Evolutionary conservation across 1,140 invertebrate genomes (phyloP), one percentile per base, ranked within the genome.

Genomic region (Proales similis): DNA sequence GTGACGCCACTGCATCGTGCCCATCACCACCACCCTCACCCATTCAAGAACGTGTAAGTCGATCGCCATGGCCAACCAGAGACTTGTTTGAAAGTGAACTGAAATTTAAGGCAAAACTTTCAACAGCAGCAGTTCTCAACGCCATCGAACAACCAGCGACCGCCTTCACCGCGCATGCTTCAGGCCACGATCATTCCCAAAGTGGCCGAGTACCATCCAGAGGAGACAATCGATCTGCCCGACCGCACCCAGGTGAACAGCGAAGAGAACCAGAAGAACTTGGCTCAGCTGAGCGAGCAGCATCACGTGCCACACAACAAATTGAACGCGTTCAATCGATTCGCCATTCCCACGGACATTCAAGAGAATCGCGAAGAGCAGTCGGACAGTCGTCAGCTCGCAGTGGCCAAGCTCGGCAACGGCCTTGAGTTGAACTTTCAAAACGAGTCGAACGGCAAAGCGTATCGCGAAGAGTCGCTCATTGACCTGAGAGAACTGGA

Each of bases 401-500:
- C 51, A 0, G 22, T 57, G 11, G 51, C 51, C 30, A 42, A 36
- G 5, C 45, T 57, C 20, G 51, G 51, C 9, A 57, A 57, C 12
- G 51, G 51, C 9, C 29, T 57, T 24, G 36, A 57, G 45, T 27
- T 57, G 17, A 42, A 57, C 27, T 57, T 42, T 26, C 39, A 24
- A 12, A 39, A 39, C n/a, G 51, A 57, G 27, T 27, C 27, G 9
- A 0, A 17, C 4, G 32, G 19, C 27, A 57, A 57, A 30, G 5
- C 14, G 33, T 9, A 36, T 36, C 33, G 14, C 33, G 33, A 36
- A 36, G 4, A 22, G 14, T 57, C 51, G 19, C 39, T 57, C 9
- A 57, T 57, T 57, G 51, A 57, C 30, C 32, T 57, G 17, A 57
- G 45, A 12, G 51, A 57, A 20, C 24, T 57, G n/a, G 32, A 57